These are phyloP conservation scores for Bombus sibiricus DNA, from an alignment of 1,140 invertebrate genomes.

Conservation along the genomic window DNA sequence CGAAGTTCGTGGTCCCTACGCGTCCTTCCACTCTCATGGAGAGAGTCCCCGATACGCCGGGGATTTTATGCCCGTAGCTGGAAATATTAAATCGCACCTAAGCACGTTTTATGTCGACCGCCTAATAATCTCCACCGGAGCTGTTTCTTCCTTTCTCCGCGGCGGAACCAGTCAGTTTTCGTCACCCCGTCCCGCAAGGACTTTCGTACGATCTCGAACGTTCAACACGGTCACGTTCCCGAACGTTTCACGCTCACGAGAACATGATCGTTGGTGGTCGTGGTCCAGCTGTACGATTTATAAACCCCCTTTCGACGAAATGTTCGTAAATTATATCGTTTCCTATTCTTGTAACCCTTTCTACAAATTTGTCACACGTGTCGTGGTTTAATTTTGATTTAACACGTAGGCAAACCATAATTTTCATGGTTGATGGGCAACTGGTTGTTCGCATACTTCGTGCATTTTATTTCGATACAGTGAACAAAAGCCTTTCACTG, in stretches of 20 bases:
- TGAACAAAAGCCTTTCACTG: too few relatives aligned
- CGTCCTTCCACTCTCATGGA: conserved; percentile 23
- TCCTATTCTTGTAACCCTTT: conserved; percentile 30
- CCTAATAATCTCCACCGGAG: conserved; percentile 73
- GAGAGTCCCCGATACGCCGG: conserved; percentile 56
- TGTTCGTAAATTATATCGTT: not conserved
- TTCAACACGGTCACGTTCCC: not conserved
- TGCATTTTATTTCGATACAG: too few relatives aligned
- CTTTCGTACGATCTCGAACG: conserved; percentile 2
- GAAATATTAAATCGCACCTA: conserved; percentile 80
- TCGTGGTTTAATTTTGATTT: conserved; percentile 4
- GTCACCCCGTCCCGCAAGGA: conserved; percentile 6
- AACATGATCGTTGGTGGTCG: conserved; percentile 42
- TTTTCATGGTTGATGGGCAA: too few relatives aligned
- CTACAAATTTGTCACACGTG: not conserved
- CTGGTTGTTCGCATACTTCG: too few relatives aligned
- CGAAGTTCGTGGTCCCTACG: conserved; percentile 56
- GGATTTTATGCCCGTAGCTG: conserved; percentile 77
- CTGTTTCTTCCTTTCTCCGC: conserved; percentile 53
- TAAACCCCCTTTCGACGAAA: not conserved
- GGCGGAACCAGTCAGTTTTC: conserved; percentile 32
- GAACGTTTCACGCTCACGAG: not conserved
- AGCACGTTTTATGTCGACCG: conserved; percentile 76
- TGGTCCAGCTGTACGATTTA: conserved; percentile 1
- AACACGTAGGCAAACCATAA: too few relatives aligned